Percentiles rank a stretch among this genome's conserved stretches.
phyloP scores from a whole-genome alignment of 2,113 vertebrate genomes.

The Oreotrochilus melanogaster region DNA sequence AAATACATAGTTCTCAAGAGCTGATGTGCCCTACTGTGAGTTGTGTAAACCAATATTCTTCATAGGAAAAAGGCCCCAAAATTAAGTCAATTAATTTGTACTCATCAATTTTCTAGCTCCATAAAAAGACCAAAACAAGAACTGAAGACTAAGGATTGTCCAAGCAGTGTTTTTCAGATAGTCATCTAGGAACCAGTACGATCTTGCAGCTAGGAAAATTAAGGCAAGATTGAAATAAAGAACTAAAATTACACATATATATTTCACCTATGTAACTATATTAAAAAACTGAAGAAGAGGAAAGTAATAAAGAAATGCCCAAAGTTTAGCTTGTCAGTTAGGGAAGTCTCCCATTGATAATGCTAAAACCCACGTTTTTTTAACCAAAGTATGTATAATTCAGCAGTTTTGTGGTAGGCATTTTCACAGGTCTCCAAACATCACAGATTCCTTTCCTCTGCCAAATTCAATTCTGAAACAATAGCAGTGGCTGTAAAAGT shows the following conservation, averaged over 20 bases:
- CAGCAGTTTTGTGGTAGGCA: background rate
- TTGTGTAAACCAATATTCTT: background rate
- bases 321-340: background rate
- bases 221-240: background rate
- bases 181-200: background rate
- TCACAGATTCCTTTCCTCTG: background rate
- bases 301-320: background rate
- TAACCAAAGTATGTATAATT: background rate
- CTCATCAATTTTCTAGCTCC: background rate
- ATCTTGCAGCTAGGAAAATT: background rate
- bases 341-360: background rate
- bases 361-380: background rate
- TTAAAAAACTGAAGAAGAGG: background rate
- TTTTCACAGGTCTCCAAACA: background rate
- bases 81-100: background rate
- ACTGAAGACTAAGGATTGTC: background rate
- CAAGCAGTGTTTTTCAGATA: background rate
- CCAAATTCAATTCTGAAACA: background rate
- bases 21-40: background rate
- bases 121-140: constrained; percentile 9
- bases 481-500: background rate
- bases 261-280: background rate
- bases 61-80: background rate
- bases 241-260: background rate
- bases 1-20: background rate